Evolutionary conservation across 2,113 vertebrate species (phyloP), one percentile per base, ranked within the genome.

Genomic region (Toxotes chatareus): DNA sequence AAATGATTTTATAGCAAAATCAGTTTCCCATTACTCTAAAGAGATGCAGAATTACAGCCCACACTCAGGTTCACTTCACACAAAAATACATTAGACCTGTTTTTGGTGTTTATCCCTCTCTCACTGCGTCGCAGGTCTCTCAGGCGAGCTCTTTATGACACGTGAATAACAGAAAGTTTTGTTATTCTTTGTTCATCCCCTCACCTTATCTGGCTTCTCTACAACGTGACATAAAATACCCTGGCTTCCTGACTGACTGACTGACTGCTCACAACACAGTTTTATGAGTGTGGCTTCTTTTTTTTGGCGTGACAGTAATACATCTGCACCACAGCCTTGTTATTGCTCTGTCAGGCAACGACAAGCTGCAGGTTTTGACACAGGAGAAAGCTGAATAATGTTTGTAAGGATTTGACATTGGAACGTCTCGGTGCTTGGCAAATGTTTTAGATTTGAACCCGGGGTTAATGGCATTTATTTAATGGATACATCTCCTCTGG

Each of bases 401-500:
- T 65, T 46, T 47, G 31, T 32, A 59, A 76, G 74, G 47, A 55
- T 80, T 53, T 72, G 62, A 85, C 79, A 65, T 83, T 84, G 73
- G 63, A 71, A 27, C 31, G 19, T 49, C 14, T 46, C 59, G 1
- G 1, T 27, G 53, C 74, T 47, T 53, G 47, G 62, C 36, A 71
- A 57, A 16, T 51, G 74, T 56, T 80, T 71, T 17, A 44, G 34
- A 32, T 86, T 32, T 78, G 47, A 84, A 73, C 74, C 47, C 14
- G 0, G 44, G 65, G 73, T 79, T 82, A 82, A 86, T 85, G 76
- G 51, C 47, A 73, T 89, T 80, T 80, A 55, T 87, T 74, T 87
- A 86, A 82, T 80, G 67, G 27, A 12, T 73, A 19, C 27, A 47
- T 53, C 17, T 60, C 69, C 59, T 57, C 38, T 27, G 66, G 51